phyloP scores from a whole-genome alignment of 1,140 invertebrate species.

The Atopsyche davidsoni region DNA sequence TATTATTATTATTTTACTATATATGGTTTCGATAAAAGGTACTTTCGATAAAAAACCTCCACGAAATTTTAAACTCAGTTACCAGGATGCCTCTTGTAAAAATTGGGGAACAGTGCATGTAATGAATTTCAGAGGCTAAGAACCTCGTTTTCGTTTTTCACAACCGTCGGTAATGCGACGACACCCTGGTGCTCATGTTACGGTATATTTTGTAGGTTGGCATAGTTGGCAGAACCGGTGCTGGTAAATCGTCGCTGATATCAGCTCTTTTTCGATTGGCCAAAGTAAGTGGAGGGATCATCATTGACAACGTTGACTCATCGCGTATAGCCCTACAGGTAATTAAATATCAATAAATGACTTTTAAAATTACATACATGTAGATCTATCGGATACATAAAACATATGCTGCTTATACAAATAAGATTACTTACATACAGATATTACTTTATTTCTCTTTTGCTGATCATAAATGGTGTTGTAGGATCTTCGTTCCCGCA shows the following conservation, averaged over 20 bases:
- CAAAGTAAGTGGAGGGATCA: slow-evolving; percentile 49
- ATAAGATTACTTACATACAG: background rate
- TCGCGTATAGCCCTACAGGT: slow-evolving; percentile 45
- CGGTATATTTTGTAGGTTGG: slow-evolving; percentile 58
- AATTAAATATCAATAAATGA: slow-evolving; percentile 36
- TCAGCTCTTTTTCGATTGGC: slow-evolving; percentile 66
- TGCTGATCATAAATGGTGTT: slow-evolving; percentile 1
- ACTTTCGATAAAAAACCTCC: too few species aligned
- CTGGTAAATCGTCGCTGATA: slow-evolving; percentile 80
- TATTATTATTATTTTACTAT: slow-evolving; percentile 1
- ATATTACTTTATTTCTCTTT: background rate
- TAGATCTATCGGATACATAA: background rate
- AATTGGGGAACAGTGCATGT: too few species aligned
- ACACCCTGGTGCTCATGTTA: too few species aligned
- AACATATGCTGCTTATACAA: background rate
- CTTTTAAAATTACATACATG: too few species aligned
- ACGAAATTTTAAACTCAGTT: too few species aligned
- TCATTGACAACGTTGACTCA: slow-evolving; percentile 49
- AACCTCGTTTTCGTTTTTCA: too few species aligned
- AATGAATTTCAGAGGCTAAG: too few species aligned
- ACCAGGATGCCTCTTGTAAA: too few species aligned
- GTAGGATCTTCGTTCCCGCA: slow-evolving; percentile 50
- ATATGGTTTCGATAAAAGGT: too few species aligned
- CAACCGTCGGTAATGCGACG: too few species aligned
- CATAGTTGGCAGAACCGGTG: slow-evolving; percentile 75